Evolutionary conservation across 2,888 invertebrate genomes (phyloP).

Genomic region (Helobdella robusta): DNA sequence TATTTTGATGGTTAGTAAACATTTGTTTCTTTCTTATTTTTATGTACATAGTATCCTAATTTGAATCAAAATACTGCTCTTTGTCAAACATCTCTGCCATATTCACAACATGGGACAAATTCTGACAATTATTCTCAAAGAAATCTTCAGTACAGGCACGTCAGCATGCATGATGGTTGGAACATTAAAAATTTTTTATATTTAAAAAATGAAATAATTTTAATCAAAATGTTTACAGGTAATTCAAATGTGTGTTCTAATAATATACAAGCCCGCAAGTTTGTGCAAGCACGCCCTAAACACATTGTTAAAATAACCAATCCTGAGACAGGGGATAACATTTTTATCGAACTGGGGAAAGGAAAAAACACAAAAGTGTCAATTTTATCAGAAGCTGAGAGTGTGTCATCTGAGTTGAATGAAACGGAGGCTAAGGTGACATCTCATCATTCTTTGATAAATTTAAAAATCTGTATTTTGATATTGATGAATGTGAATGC

Average conservation of each 20-base stretch:
- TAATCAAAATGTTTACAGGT: too few species aligned
- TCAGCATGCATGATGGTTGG: conserved; percentile 8
- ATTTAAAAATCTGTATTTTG: too few species aligned
- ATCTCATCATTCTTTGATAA: too few species aligned
- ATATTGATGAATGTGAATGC: too few species aligned
- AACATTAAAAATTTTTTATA: neutral
- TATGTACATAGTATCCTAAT: conserved; percentile 11
- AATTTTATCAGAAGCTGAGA: too few species aligned
- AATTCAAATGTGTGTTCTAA: neutral
- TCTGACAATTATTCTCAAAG: neutral
- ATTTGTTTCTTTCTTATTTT: neutral
- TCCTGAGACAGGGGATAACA: conserved; percentile 25
- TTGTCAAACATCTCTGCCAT: conserved; percentile 1
- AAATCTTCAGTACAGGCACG: neutral
- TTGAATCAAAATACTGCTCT: conserved; percentile 5
- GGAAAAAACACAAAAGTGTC: conserved; percentile 1
- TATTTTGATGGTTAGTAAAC: neutral
- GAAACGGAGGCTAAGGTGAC: too few species aligned
- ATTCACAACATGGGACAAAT: neutral
- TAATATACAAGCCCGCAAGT: neutral
- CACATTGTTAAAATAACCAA: conserved; percentile 23
- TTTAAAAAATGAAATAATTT: neutral
- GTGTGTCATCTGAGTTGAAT: too few species aligned
- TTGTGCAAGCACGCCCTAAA: conserved; percentile 4
- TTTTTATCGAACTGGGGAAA: conserved; percentile 20